Percentiles rank a stretch among this genome's conserved stretches.
Conservation (phyloP, 92 coral and sea anemone species). For the Epizoanthus stellaris region DNA sequence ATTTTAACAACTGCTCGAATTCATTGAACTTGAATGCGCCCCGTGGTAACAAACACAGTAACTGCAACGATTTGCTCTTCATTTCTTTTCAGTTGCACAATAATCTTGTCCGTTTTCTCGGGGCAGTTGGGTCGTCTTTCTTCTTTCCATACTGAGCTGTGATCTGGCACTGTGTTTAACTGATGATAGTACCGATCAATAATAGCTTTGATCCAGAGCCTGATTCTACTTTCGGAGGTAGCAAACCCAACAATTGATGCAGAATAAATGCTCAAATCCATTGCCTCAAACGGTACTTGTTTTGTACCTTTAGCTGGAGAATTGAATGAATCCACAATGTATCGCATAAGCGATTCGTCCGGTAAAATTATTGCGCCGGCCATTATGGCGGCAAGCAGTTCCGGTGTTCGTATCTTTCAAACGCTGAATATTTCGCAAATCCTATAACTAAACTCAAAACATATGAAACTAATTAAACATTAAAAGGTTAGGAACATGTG, state of each 20-base stretch:
- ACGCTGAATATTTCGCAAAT: too few species aligned
- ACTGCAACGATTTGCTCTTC: slow-evolving; percentile 1
- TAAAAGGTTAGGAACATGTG: too few species aligned
- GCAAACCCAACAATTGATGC: slow-evolving; percentile 1
- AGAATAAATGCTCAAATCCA: slow-evolving; percentile 4
- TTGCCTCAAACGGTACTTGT: slow-evolving; percentile 1
- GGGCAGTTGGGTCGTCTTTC: slow-evolving; percentile 9
- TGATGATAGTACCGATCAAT: not conserved
- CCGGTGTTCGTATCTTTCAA: not conserved
- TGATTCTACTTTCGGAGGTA: not conserved
- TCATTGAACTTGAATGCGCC: slow-evolving; percentile 6
- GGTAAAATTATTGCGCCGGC: not conserved
- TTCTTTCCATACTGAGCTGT: slow-evolving; percentile 15
- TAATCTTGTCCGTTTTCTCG: slow-evolving; percentile 14
- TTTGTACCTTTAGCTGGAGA: not conserved
- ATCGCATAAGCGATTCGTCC: slow-evolving; percentile 13
- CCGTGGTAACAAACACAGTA: slow-evolving; percentile 3
- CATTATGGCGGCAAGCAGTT: not conserved
- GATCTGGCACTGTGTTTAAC: not conserved
- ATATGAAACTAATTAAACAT: too few species aligned
- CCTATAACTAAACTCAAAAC: too few species aligned
- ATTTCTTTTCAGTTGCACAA: not conserved
- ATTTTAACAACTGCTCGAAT: not conserved
- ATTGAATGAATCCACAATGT: not conserved
- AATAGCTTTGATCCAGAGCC: slow-evolving; percentile 5